Evolutionary conservation across 2,888 invertebrate genomes (phyloP), one percentile per base, ranked within the genome.

Genomic region (Halocaridina rubra): DNA sequence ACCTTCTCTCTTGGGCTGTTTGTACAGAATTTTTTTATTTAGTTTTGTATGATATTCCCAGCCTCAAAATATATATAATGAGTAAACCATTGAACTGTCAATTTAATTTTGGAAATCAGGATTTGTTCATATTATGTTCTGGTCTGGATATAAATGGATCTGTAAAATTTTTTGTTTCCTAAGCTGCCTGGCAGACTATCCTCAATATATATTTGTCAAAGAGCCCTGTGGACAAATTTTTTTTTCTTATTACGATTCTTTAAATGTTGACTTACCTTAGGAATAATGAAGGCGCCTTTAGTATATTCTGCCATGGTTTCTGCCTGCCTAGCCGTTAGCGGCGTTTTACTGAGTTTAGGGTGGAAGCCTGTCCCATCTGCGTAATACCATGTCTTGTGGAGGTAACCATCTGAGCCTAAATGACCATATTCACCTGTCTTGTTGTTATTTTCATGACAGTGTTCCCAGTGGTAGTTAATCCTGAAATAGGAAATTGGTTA

Each of bases 381-480:
- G 53, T 77, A 77, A 57, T 88, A 88, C 27, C 61, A 39, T 29
- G 76, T 86, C 79, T 80, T 79, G 86, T 86, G 82, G 8, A 59
- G 46, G 67, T 78, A 88, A 22, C 86, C 86, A 71, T 88, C 88
- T 3, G 85, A 72, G 8, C 61, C 82, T 32, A 88, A 61, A 29
- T 29, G 57, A 4, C 88, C 87, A 46, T 59, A 85, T 64, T 82
- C 74, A 1, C 88, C 88, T 24, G 78, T 61, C 69, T 80, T 76
- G 16, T 85, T 88, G 74, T 77, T 74, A 69, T 88, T 86, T 75
- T 80, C 77, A 32, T 79, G 29, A 69, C 88, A 88, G 16, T 80
- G 71, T 32, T 88, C 88, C 88, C 88, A 88, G 80, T 88, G 88
- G 71, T 86, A 88, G 75, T 88, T 86, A n/a, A 88, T 85, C 27